A percentile compares a stretch with the other conserved stretches of the same genome.
Conservation (phyloP, 2,888 invertebrate species). For the Herminia tarsipennalis region DNA sequence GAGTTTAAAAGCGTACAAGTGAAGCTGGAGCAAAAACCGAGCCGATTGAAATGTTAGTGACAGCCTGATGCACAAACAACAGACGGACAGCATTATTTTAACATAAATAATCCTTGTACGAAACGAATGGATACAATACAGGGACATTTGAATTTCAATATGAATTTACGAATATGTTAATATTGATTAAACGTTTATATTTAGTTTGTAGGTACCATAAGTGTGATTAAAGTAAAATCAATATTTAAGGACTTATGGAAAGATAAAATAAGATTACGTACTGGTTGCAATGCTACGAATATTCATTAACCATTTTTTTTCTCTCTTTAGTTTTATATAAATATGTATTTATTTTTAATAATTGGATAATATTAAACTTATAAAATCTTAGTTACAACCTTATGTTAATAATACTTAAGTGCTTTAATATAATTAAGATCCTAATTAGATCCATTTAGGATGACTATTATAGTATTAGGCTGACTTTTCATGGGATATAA, state of each 20-base stretch:
- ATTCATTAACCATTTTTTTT: too few relatives aligned
- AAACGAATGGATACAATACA: slow-evolving; percentile 80
- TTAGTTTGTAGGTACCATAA: slow-evolving; percentile 61
- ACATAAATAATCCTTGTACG: slow-evolving; percentile 84
- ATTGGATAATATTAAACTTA: too few relatives aligned
- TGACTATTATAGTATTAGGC: too few relatives aligned
- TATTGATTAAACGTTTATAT: slow-evolving; percentile 73
- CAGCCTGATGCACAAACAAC: slow-evolving; percentile 82
- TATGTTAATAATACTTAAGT: too few relatives aligned
- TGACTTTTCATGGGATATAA: too few relatives aligned
- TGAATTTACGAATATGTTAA: slow-evolving; percentile 71
- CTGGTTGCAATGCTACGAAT: too few relatives aligned
- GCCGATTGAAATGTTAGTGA: slow-evolving; percentile 83
- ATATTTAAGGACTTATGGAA: not conserved
- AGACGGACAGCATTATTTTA: slow-evolving; percentile 81
- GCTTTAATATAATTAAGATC: too few relatives aligned
- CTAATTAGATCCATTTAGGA: too few relatives aligned
- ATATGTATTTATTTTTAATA: too few relatives aligned
- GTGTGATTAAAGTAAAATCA: slow-evolving; percentile 45
- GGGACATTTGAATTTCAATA: slow-evolving; percentile 80
- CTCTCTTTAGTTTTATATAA: too few relatives aligned
- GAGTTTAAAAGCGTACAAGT: slow-evolving; percentile 66
- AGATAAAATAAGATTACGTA: too few relatives aligned
- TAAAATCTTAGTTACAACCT: too few relatives aligned
- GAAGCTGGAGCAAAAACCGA: slow-evolving; percentile 75